Conservation (phyloP, 2,113 vertebrate species). For the Archilochus colubris region DNA sequence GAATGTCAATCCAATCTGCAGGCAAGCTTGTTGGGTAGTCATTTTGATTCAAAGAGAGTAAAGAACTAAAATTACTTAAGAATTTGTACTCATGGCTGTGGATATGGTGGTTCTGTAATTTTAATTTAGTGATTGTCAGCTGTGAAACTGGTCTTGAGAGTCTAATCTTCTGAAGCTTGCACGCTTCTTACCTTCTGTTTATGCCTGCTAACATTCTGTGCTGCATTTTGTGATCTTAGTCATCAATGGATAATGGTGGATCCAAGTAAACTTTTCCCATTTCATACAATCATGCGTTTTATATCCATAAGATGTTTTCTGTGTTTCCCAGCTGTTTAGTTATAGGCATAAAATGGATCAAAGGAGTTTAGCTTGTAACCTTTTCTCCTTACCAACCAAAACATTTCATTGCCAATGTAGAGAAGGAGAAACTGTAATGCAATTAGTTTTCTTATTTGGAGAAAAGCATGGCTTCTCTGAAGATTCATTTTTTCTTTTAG, state of each 20-base stretch:
- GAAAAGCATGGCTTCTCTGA: neutral
- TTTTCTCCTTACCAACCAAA: neutral
- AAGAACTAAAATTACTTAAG: neutral
- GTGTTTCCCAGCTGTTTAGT: neutral
- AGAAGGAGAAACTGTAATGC: neutral
- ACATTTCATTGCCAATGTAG: neutral
- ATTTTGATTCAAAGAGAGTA: neutral
- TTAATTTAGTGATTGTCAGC: neutral
- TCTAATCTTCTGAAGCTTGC: neutral
- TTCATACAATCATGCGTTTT: neutral
- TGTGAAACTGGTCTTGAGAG: neutral
- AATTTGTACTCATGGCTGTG: neutral
- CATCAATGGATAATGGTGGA: neutral
- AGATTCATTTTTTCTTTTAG: neutral
- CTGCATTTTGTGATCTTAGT: neutral
- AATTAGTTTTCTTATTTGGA: neutral
- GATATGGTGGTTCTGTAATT: neutral
- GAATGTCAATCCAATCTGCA: neutral
- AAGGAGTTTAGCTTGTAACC: neutral
- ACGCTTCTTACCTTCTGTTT: neutral
- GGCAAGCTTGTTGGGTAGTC: neutral
- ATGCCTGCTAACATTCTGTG: neutral
- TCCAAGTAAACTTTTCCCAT: neutral
- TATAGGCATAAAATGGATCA: neutral
- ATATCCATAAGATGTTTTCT: neutral